Evolutionary conservation across 2,113 vertebrate genomes (phyloP).

Genomic region (Scalopus aquaticus): DNA sequence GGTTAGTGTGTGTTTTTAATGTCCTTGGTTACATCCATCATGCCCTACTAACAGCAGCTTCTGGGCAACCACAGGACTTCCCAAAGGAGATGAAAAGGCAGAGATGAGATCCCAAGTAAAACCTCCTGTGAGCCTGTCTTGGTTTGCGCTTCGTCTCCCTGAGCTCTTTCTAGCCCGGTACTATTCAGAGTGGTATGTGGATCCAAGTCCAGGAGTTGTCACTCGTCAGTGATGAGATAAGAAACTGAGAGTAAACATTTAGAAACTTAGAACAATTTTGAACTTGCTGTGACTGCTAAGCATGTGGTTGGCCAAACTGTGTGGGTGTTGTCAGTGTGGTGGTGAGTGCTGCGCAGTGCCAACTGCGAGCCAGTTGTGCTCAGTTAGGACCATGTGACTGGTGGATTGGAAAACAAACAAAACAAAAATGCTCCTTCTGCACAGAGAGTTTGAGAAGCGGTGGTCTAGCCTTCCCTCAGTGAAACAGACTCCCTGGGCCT

Average conservation of each 20-base stretch:
- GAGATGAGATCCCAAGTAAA: not conserved
- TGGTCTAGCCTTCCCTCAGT: not conserved
- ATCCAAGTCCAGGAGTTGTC: too few relatives aligned
- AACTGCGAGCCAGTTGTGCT: fast-evolving
- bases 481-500: too few relatives aligned
- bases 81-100: not conserved
- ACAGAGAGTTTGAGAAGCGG: not conserved
- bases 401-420: not conserved
- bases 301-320: not conserved
- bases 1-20: not conserved
- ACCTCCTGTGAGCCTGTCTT: too few relatives aligned
- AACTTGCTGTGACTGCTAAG: not conserved
- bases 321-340: too few relatives aligned
- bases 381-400: not conserved
- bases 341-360: not conserved
- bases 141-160: not conserved
- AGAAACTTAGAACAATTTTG: not conserved
- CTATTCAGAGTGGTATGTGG: not conserved
- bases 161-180: not conserved
- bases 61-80: not conserved
- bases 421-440: not conserved
- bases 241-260: not conserved
- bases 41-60: not conserved
- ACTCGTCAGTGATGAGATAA: not conserved
- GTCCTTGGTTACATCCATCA: not conserved